Percentiles rank a stretch among this genome's conserved stretches.
Conservation (phyloP, 2,797 vertebrate genomes). For the Leptoclinus maculatus region DNA sequence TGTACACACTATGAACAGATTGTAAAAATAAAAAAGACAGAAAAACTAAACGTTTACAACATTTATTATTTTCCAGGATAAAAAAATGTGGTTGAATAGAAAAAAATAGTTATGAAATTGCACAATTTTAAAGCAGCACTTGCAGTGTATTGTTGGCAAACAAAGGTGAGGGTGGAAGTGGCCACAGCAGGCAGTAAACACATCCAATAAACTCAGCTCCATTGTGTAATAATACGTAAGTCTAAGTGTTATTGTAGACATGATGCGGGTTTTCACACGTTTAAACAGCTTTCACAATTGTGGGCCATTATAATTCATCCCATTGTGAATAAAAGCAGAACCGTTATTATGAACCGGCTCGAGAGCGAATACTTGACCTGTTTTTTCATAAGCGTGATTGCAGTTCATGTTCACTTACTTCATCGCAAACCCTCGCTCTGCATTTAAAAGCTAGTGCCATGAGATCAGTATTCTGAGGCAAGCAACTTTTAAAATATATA, state of each 20-base stretch:
- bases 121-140: constrained; percentile 24
- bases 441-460: neutral
- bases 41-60: neutral
- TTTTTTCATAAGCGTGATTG: neutral
- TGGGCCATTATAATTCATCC: neutral
- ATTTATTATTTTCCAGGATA: constrained; percentile 50
- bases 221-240: neutral
- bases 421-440: neutral
- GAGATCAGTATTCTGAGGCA: neutral
- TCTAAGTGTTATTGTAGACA: neutral
- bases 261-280: neutral
- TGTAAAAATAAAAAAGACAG: neutral
- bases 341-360: neutral
- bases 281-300: neutral
- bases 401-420: neutral
- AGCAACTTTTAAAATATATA: neutral
- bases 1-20: neutral
- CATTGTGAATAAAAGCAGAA: neutral
- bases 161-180: neutral
- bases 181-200: neutral
- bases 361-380: neutral
- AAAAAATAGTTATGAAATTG: constrained; percentile 4
- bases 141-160: neutral
- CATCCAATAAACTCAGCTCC: constrained; percentile 1
- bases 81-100: neutral